These are phyloP conservation scores for Drosophila asahinai DNA, from an alignment of 1,140 invertebrate species.

Conservation along the genomic window DNA sequence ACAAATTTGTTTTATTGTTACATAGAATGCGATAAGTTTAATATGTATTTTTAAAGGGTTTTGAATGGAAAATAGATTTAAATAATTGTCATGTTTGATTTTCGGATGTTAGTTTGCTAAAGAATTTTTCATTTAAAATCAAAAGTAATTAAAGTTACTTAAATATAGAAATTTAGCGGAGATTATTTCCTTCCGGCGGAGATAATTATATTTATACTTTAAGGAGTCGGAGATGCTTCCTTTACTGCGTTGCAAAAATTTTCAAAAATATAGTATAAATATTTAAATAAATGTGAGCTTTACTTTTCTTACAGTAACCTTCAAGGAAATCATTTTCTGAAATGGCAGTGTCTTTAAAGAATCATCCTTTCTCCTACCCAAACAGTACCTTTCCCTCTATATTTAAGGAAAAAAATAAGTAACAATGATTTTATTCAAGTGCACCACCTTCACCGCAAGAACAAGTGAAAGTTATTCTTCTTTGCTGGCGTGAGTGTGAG, in stretches of 20 bases:
- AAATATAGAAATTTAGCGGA: too few relatives aligned
- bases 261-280: too few relatives aligned
- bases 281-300: too few relatives aligned
- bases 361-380: neutral
- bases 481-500: conserved; percentile 8
- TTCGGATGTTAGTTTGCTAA: too few relatives aligned
- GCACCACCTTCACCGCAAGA: neutral
- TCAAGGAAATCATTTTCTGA: neutral
- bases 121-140: neutral
- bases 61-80: neutral
- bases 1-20: neutral
- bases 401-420: neutral
- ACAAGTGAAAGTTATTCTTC: conserved; percentile 36
- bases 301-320: too few relatives aligned
- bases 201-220: too few relatives aligned
- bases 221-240: too few relatives aligned
- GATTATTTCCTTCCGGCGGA: too few relatives aligned
- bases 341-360: neutral
- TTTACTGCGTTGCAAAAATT: too few relatives aligned
- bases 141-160: neutral
- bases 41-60: neutral
- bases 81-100: neutral
- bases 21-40: neutral
- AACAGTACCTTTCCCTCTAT: fast-evolving
- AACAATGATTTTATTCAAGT: conserved; percentile 22